These are phyloP conservation scores for Heliconius melpomene DNA, from an alignment of 1,140 invertebrate species.

Conservation along the genomic window DNA sequence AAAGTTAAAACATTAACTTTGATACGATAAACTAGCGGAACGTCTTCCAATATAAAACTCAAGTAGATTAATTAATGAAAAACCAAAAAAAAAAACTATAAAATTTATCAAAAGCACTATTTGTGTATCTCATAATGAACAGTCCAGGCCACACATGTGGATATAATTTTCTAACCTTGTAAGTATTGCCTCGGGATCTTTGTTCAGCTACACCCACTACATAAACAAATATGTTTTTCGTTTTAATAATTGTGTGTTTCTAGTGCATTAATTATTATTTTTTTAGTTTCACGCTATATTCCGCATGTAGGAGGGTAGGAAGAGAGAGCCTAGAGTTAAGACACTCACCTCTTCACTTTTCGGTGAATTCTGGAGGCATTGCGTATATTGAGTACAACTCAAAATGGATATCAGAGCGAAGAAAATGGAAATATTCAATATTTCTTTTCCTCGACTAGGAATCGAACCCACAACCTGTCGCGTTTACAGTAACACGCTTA, in stretches of 20 bases:
- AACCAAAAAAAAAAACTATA: background rate
- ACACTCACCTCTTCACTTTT: no score
- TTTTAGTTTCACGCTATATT: no score
- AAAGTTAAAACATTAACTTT: no score
- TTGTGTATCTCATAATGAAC: background rate
- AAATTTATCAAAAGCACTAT: background rate
- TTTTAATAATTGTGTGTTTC: constrained; percentile 15
- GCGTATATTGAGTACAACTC: no score
- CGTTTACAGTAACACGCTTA: background rate
- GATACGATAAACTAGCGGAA: background rate
- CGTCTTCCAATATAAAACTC: no score
- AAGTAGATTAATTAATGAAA: no score
- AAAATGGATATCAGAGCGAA: accelerated
- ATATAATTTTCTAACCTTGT: constrained; percentile 31
- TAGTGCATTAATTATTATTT: background rate
- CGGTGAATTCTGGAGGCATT: no score
- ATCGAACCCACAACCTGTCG: no score
- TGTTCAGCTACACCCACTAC: constrained; percentile 23
- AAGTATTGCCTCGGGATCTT: constrained; percentile 31
- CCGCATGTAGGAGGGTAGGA: no score
- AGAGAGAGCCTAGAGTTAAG: no score
- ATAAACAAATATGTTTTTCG: constrained; percentile 19
- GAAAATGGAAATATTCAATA: no score
- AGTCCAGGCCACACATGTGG: constrained; percentile 30
- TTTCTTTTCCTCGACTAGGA: no score